These are phyloP conservation scores for Hystrix brachyura DNA, from an alignment of 2,113 vertebrate genomes.

Conservation along the genomic window DNA sequence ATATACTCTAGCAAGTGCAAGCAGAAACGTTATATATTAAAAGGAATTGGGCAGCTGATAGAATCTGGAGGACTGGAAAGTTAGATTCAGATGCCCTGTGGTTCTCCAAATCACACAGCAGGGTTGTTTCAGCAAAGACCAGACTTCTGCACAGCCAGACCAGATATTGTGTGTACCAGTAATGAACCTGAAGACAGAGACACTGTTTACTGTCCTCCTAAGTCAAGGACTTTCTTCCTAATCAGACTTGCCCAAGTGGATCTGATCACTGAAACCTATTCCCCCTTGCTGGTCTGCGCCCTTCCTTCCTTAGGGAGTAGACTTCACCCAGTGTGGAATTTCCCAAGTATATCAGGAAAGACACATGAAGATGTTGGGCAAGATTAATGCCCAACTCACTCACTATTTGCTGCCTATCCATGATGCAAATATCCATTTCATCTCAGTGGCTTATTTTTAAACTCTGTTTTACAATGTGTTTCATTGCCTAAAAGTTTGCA, in stretches of 20 bases:
- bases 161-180: neutral
- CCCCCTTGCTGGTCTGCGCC: neutral
- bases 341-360: neutral
- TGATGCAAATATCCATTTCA: neutral
- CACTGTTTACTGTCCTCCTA: neutral
- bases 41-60: neutral
- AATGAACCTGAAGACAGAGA: neutral
- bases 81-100: neutral
- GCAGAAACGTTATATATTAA: neutral
- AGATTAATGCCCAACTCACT: neutral
- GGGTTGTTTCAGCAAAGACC: neutral
- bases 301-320: neutral
- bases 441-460: neutral
- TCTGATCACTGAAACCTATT: neutral
- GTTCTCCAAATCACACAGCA: neutral
- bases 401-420: neutral
- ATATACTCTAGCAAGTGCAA: neutral
- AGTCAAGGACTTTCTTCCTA: neutral
- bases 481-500: neutral
- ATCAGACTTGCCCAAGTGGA: neutral
- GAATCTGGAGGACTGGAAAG: neutral
- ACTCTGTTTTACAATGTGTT: neutral
- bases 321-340: neutral
- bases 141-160: neutral
- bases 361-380: rapidly evolving